Evolutionary conservation across 2,113 vertebrate genomes (phyloP), one percentile per base, ranked within the genome.

Genomic region (Parotia lawesii): DNA sequence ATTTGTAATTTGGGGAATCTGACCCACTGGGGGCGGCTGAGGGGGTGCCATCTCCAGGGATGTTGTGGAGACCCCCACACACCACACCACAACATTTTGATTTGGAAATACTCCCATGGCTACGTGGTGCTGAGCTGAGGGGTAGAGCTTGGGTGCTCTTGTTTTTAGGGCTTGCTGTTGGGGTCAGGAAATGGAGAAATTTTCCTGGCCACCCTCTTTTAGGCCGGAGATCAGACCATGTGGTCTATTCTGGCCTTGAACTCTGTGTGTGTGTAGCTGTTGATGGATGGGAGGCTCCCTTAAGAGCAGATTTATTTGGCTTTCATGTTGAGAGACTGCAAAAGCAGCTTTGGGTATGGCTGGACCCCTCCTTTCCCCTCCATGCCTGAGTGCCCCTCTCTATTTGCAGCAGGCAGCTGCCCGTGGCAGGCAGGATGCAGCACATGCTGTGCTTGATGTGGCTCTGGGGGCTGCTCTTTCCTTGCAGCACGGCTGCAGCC

Each of bases 371-470:
- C 71, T 76, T 72, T 67, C 71, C 84, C 58, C 67, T 91, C 54
- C 92, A 47, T 80, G 90, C 85, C 88, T 28, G 90, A 87, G 28
- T 76, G 77, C 50, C 71, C 81, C 38, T 33, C 23, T 92, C 38
- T 78, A 57, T 91, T 94, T 85, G 73, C 51, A 89, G 87, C 87
- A 91, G 93, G 82, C 87, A 80, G 72, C 92, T 94, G 89, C 86
- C 74, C 0, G 6, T 70, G 80, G 77, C 92, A 65, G 58, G 93
- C 75, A 80, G 84, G 87, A 77, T 74, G 87, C 38, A 1, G 73
- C 77, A 69, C 87, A 60, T 11, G 61, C 92, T 65, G 82, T 33
- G 87, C 17, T 87, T 57, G 58, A 61, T 76, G 92, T 45, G 40
- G 25, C 85, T 75, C 87, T 20, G 37, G 87, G 78, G 78, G 85